Conservation (phyloP, 2,113 vertebrate species). For the Brienomyrus brachyistius region DNA sequence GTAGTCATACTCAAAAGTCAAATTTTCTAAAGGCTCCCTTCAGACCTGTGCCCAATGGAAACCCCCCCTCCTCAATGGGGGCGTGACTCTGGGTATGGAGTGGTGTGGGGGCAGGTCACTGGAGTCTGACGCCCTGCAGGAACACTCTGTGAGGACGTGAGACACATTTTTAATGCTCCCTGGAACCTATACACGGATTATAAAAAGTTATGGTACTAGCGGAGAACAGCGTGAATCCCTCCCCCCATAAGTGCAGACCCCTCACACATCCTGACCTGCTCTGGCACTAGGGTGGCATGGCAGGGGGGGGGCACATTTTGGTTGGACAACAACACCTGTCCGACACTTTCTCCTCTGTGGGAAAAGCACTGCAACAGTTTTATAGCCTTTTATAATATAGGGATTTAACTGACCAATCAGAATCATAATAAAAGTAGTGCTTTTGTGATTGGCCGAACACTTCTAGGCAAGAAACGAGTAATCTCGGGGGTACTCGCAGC, state of each 20-base stretch:
- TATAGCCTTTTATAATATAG: neutral
- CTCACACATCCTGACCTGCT: neutral
- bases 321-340: neutral
- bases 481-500: neutral
- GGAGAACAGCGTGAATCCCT: neutral
- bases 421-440: neutral
- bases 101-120: neutral
- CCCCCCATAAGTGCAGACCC: neutral
- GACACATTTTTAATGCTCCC: neutral
- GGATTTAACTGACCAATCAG: neutral
- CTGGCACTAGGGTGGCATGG: neutral
- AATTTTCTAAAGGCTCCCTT: neutral
- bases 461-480: neutral
- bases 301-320: neutral
- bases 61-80: neutral
- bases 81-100: neutral
- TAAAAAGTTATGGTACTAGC: neutral
- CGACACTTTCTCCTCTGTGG: neutral
- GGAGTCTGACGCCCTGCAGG: neutral
- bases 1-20: neutral
- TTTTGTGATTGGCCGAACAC: neutral
- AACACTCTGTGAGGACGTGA: neutral
- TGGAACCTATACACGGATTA: neutral
- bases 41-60: neutral
- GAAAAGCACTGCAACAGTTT: neutral